A percentile compares a stretch with the other conserved stretches of the same genome.
phyloP scores from a whole-genome alignment of 2,797 vertebrate genomes.

The Heterohyrax brucei region DNA sequence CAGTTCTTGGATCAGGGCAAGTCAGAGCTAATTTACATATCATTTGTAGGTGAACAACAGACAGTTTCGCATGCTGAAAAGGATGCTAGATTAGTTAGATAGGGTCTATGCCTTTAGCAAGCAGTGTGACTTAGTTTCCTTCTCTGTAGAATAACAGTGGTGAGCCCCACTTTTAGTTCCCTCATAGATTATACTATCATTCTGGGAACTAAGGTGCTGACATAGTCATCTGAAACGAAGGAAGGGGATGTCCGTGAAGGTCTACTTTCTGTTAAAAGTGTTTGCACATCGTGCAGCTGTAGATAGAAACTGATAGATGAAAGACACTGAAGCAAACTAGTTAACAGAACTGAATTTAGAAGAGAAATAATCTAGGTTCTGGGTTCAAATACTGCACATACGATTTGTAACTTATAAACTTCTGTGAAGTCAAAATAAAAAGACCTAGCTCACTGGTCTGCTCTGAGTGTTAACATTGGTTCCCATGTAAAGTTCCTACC shows the following conservation, averaged over 20 bases:
- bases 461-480: background rate
- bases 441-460: background rate
- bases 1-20: background rate
- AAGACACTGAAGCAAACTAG: background rate
- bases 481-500: too few relatives aligned
- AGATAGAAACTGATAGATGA: background rate
- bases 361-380: background rate
- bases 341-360: background rate
- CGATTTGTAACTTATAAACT: background rate
- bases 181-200: background rate
- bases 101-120: background rate
- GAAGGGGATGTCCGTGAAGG: background rate
- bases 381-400: background rate
- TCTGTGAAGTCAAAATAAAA: background rate
- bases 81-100: background rate
- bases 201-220: background rate
- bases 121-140: background rate
- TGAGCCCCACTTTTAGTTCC: background rate
- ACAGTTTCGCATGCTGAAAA: background rate
- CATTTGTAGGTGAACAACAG: background rate
- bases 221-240: rapidly evolving
- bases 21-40: background rate
- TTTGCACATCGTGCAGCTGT: background rate
- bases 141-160: background rate
- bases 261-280: background rate